Conservation (phyloP, 2,113 vertebrate genomes). For the Saccopteryx bilineata region DNA sequence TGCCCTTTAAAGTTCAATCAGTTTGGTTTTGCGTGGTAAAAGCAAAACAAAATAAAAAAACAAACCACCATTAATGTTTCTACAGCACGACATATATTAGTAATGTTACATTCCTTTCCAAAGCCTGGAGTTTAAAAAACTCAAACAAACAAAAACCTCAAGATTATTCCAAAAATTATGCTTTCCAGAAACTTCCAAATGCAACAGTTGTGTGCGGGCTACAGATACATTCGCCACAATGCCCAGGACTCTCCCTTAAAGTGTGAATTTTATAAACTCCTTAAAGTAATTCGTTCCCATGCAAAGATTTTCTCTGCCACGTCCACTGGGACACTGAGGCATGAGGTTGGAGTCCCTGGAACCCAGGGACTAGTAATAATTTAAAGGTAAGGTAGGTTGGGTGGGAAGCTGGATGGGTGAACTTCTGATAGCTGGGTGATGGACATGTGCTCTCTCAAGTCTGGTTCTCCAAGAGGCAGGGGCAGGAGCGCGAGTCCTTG, state of each 20-base stretch:
- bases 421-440: background rate
- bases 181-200: slow-evolving; percentile 81
- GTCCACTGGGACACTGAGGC: background rate
- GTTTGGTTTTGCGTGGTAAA: background rate
- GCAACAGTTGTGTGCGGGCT: slow-evolving; percentile 3
- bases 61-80: background rate
- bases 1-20: background rate
- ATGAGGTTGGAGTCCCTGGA: background rate
- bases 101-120: slow-evolving; percentile 46
- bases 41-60: background rate
- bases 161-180: slow-evolving; percentile 46
- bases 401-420: background rate
- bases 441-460: background rate
- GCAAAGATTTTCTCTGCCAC: background rate
- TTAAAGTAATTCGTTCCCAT: background rate
- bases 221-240: background rate
- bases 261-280: slow-evolving; percentile 57
- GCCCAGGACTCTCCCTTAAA: background rate
- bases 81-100: background rate
- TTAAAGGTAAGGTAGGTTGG: background rate
- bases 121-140: background rate
- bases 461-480: background rate
- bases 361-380: background rate
- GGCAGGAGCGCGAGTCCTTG: background rate
- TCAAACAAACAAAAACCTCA: background rate